Percentiles rank a stretch among this genome's conserved stretches.
These are phyloP conservation scores for Andrena praecox DNA, from an alignment of 2,888 invertebrate genomes.

Conservation along the genomic window DNA sequence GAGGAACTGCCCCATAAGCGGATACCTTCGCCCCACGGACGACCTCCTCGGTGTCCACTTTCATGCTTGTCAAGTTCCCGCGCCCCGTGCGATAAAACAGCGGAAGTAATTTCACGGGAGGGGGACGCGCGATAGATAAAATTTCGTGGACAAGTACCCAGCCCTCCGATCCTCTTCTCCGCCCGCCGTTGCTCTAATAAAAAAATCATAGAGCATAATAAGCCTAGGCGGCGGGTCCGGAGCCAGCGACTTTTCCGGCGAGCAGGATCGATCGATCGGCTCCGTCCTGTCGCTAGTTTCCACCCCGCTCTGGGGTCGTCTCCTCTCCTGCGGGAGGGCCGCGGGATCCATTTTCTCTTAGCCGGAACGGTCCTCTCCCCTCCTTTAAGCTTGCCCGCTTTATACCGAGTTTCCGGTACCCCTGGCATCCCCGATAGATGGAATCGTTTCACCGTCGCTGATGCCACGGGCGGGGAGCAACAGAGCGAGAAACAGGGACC, in stretches of 20 bases:
- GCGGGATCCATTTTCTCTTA: conserved; percentile 30
- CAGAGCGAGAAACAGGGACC: conserved; percentile 13
- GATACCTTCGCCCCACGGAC: not conserved
- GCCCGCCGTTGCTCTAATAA: not conserved
- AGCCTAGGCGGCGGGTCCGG: not conserved
- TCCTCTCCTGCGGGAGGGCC: conserved; percentile 15
- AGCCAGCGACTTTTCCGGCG: conserved; percentile 52
- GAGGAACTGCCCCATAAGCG: not conserved
- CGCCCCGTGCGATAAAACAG: conserved; percentile 19
- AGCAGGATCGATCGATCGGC: conserved; percentile 70
- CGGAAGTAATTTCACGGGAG: conserved; percentile 27
- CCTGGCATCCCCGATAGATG: conserved; percentile 61
- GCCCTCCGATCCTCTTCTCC: not conserved
- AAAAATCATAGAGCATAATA: conserved; percentile 29
- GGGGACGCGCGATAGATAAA: conserved; percentile 31
- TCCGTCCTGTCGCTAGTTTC: conserved; percentile 57
- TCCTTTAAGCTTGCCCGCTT: conserved; percentile 43
- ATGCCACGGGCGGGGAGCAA: conserved; percentile 2
- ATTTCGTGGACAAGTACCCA: conserved; percentile 20
- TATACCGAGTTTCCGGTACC: conserved; percentile 41
- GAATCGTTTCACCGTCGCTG: conserved; percentile 57
- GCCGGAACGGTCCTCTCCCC: conserved; percentile 13
- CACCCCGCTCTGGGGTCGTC: conserved; percentile 9
- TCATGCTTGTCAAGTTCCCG: conserved; percentile 22
- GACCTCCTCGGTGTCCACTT: conserved; percentile 11